Evolutionary conservation across 1,140 invertebrate species (phyloP).

Genomic region (Dinothrombium tinctorium): DNA sequence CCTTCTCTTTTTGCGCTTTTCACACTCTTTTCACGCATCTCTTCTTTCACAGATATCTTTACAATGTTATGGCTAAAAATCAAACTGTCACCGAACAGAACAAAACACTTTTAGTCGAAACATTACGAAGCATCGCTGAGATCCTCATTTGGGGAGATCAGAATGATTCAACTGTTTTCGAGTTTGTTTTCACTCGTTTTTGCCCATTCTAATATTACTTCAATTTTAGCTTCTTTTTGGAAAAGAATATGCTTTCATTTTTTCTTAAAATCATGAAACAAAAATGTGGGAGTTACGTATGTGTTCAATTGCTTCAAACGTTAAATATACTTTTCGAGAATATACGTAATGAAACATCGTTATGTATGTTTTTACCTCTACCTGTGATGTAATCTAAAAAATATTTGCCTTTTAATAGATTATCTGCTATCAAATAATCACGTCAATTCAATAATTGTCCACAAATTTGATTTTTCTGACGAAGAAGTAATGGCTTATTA

Average conservation of each 20-base stretch:
- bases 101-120: constrained; percentile 80
- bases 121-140: constrained; percentile 84
- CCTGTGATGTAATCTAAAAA: constrained; percentile 4
- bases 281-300: constrained; percentile 86
- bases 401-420: constrained; percentile 41
- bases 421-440: constrained; percentile 98
- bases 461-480: constrained; percentile 98
- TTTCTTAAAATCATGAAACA: constrained; percentile 93
- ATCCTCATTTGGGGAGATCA: constrained; percentile 99
- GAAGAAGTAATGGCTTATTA: constrained; percentile 99
- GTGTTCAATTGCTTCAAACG: constrained; percentile 90
- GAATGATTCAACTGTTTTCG: constrained; percentile 96
- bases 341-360: constrained; percentile 88
- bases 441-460: constrained; percentile 96
- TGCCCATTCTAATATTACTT: constrained; percentile 5
- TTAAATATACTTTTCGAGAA: constrained; percentile 99
- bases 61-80: constrained; percentile 84
- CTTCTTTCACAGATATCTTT: constrained; percentile 41
- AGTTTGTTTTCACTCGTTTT: constrained; percentile 40
- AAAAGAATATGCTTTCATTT: constrained; percentile 97
- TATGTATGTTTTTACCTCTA: constrained; percentile 45
- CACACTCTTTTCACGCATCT: background rate
- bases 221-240: constrained; percentile 74
- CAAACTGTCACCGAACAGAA: constrained; percentile 89
- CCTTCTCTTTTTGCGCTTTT: background rate